phyloP scores from a whole-genome alignment of 2,888 invertebrate species.

The Drosophila nr. medialis region DNA sequence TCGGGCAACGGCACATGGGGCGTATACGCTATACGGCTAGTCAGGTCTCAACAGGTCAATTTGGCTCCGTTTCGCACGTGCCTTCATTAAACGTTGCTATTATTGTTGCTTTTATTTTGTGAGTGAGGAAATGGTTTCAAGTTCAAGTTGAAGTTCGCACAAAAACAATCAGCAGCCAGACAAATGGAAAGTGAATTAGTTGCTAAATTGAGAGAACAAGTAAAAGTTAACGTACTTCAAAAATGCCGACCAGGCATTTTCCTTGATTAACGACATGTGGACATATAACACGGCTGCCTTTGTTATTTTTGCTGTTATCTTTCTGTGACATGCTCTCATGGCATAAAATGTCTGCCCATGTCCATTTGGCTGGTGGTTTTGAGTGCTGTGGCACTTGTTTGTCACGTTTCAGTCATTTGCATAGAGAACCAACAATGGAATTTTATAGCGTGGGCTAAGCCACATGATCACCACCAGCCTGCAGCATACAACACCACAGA shows the following conservation, averaged over 20 bases:
- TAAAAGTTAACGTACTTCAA: slow-evolving; percentile 55
- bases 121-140: slow-evolving; percentile 66
- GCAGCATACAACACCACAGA: slow-evolving; percentile 13
- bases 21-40: slow-evolving; percentile 51
- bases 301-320: slow-evolving; percentile 28
- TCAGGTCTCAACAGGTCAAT: slow-evolving; percentile 58
- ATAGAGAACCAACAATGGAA: slow-evolving; percentile 61
- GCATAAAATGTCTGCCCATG: slow-evolving; percentile 51
- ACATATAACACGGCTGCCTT: slow-evolving; percentile 14
- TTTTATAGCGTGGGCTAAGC: slow-evolving; percentile 63
- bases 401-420: slow-evolving; percentile 75
- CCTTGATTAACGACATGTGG: slow-evolving; percentile 34
- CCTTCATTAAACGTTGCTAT: slow-evolving; percentile 31
- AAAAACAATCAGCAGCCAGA: slow-evolving; percentile 16
- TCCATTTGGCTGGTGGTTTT: slow-evolving; percentile 39
- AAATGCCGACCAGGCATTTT: slow-evolving; percentile 16
- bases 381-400: slow-evolving; percentile 53
- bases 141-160: slow-evolving; percentile 72
- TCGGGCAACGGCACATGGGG: slow-evolving; percentile 25
- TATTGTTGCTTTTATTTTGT: slow-evolving; percentile 8
- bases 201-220: slow-evolving; percentile 33
- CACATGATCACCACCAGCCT: slow-evolving; percentile 34
- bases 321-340: slow-evolving; percentile 52
- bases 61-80: slow-evolving; percentile 44
- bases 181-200: slow-evolving; percentile 54